Evolutionary conservation across 2,113 vertebrate genomes (phyloP), one percentile per base, ranked within the genome.

Genomic region (Ctenodactylus gundi): DNA sequence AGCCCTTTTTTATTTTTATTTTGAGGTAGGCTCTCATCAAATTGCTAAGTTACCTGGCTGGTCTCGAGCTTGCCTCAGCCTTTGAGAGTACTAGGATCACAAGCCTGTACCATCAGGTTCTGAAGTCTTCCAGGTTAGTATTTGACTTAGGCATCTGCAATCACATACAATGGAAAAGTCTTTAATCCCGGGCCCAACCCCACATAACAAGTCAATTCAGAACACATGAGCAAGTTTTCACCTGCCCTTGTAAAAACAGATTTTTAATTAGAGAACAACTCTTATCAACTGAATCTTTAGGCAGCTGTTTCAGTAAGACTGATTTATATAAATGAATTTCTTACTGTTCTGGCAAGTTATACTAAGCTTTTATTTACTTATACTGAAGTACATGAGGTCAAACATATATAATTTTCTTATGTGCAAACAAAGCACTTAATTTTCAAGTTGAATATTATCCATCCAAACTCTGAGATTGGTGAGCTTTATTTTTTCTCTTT

Each of bases 381-480:
- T 18, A 72, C 20, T 85, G n/a, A 88, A 94, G 41, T 85, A 51
- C 21, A 36, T 87, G 39, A 88, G 46, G 65, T 94, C 92, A 68
- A 85, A 83, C 92, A 70, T 25, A 29, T 94, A 29, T 70, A 53
- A 77, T 85, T 96, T 93, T 94, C 51, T 94, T n/a, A 88, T 75
- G 46, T 93, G 4, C 36, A 95, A 96, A 88, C 90, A 46, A 85
- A 88, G 21, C 39, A 94, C 83, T 94, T 93, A 73, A 67, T 62
- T 93, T 75, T 94, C 78, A 75, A 62, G 49, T 95, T 88, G 82
- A 81, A 85, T 58, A 88, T 57, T 60, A 88, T 77, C 72, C 11
- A 68, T 67, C 46, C 72, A 58, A 94, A 90, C 41, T 41, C 53
- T 91, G 36, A 60, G 65, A 25, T 62, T 94, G 53, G n/a, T 23